Percentiles rank a stretch among this genome's conserved stretches.
Evolutionary conservation across 2,888 invertebrate species (phyloP).

Genomic region (Athrips mouffetella): DNA sequence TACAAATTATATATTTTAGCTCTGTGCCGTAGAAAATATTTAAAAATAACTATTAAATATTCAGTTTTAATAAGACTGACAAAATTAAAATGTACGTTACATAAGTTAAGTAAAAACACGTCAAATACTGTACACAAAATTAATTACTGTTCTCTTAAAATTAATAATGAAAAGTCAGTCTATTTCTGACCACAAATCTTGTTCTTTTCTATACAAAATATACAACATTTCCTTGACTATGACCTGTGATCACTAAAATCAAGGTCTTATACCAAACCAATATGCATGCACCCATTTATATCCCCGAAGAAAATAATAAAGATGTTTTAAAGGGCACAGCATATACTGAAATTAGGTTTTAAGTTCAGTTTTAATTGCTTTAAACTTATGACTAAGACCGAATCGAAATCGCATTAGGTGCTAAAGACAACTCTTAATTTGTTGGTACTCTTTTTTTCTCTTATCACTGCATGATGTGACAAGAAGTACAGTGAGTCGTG

Average conservation of each 20-base stretch:
- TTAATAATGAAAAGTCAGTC: conserved; percentile 29
- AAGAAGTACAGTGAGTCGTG: too few species aligned
- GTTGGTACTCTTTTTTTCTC: too few species aligned
- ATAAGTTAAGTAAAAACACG: conserved; percentile 25
- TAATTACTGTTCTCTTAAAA: conserved; percentile 2
- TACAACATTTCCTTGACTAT: conserved; percentile 21
- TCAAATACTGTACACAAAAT: conserved; percentile 26
- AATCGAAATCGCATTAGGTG: too few species aligned
- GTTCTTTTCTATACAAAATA: conserved; percentile 29
- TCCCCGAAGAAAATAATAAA: background rate
- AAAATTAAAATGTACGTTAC: conserved; percentile 31
- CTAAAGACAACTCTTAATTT: too few species aligned
- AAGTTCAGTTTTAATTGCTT: background rate
- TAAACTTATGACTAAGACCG: too few species aligned
- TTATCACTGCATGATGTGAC: too few species aligned
- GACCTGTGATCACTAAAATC: background rate
- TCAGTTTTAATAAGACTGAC: background rate
- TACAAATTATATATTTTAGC: too few species aligned
- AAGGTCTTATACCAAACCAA: too few species aligned
- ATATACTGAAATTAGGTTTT: too few species aligned
- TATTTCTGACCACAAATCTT: conserved; percentile 22
- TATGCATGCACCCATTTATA: too few species aligned
- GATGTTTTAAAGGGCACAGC: too few species aligned
- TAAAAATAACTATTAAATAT: background rate
- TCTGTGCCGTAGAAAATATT: too few species aligned